A percentile compares a stretch with the other conserved stretches of the same genome.
phyloP scores from a whole-genome alignment of 1,140 invertebrate species.

The Drosophila watanabei region DNA sequence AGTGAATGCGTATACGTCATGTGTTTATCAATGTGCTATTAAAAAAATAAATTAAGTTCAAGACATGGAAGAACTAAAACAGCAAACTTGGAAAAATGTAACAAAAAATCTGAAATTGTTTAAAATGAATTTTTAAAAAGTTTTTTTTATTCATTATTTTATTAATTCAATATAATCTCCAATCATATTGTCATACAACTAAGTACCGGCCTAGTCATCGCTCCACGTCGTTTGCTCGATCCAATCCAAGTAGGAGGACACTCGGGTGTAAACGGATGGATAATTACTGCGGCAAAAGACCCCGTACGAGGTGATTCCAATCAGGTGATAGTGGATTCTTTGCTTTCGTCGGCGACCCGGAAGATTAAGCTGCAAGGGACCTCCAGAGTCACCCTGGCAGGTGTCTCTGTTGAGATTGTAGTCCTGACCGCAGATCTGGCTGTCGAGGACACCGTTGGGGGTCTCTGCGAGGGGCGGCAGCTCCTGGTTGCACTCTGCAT shows the following conservation, averaged over 20 bases:
- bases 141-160: background rate
- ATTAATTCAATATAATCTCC: background rate
- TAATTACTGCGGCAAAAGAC: constrained; percentile 83
- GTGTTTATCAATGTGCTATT: background rate
- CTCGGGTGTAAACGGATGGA: constrained; percentile 86
- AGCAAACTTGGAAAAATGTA: background rate
- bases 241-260: constrained; percentile 86
- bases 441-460: constrained; percentile 60
- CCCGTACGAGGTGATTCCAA: constrained; percentile 85
- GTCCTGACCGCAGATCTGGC: constrained; percentile 78
- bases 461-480: constrained; percentile 64
- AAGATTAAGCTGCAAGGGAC: constrained; percentile 73
- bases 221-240: constrained; percentile 86
- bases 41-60: background rate
- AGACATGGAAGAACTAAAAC: background rate
- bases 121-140: background rate
- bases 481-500: constrained; percentile 69
- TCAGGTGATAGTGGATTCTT: constrained; percentile 73
- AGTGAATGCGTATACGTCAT: background rate
- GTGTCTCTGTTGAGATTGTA: constrained; percentile 72
- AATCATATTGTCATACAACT: background rate
- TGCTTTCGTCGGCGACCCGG: constrained; percentile 72
- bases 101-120: background rate
- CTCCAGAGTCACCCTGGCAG: constrained; percentile 79
- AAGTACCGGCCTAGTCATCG: background rate